phyloP scores from a whole-genome alignment of 2,797 vertebrate species.

The Brachyalestes nurse region DNA sequence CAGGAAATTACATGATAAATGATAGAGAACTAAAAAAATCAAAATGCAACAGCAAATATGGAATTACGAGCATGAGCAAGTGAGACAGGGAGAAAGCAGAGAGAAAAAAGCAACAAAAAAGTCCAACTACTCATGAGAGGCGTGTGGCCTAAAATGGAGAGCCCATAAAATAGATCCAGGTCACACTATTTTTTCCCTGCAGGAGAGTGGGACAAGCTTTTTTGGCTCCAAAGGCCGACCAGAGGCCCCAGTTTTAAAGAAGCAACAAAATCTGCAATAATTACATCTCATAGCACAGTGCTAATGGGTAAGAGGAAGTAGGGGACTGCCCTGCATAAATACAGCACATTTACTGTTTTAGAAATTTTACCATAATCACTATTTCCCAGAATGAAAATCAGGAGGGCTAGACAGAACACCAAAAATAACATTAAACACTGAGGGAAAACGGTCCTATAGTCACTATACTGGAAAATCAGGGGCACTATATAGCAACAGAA shows the following conservation, averaged over 20 bases:
- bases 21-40: not conserved
- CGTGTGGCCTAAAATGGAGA: conserved; percentile 37
- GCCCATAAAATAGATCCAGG: conserved; percentile 31
- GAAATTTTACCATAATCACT: not conserved
- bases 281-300: conserved; percentile 68
- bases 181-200: conserved; percentile 22
- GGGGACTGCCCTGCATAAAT: conserved; percentile 12
- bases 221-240: conserved; percentile 61
- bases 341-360: not conserved
- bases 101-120: not conserved
- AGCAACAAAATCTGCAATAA: conserved; percentile 68
- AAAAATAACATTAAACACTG: not conserved
- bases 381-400: not conserved
- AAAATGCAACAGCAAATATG: not conserved
- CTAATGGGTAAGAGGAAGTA: conserved; percentile 54
- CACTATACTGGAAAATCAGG: not conserved
- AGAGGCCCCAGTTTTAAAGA: conserved; percentile 67
- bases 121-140: not conserved
- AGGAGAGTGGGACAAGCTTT: conserved; percentile 20
- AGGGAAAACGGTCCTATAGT: not conserved
- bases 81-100: conserved; percentile 4
- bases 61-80: conserved; percentile 10
- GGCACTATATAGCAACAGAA: not conserved
- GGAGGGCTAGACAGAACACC: not conserved
- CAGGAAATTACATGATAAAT: conserved; percentile 20